Evolutionary conservation across 2,113 vertebrate genomes (phyloP).

Genomic region (Hiodon tergisus): DNA sequence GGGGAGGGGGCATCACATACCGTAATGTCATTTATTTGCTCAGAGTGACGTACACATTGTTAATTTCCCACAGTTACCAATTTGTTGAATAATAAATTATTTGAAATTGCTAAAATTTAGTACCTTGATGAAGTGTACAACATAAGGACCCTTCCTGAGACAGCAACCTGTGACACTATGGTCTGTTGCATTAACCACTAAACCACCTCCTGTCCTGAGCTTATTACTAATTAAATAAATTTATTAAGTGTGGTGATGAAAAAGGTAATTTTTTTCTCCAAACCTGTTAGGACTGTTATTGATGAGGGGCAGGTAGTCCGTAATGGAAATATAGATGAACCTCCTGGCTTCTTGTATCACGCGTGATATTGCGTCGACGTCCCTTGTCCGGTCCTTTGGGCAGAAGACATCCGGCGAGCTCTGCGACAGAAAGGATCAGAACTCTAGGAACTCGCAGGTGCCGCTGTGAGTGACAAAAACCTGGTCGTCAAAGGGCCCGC

Average conservation of each 20-base stretch:
- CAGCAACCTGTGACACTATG: too few relatives aligned
- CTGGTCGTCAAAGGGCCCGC: too few relatives aligned
- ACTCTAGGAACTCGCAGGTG: neutral
- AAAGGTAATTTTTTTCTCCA: constrained; percentile 37
- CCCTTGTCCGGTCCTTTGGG: constrained; percentile 80
- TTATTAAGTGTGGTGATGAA: neutral
- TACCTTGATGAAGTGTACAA: too few relatives aligned
- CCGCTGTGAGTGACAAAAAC: neutral
- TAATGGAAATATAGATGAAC: constrained; percentile 87
- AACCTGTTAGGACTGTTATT: constrained; percentile 68
- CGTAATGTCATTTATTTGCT: neutral
- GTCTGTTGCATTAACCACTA: too few relatives aligned
- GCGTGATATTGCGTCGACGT: constrained; percentile 86
- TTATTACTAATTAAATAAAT: too few relatives aligned
- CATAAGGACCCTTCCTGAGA: too few relatives aligned
- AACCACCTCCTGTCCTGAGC: too few relatives aligned
- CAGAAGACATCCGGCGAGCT: constrained; percentile 85
- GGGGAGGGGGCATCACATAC: neutral
- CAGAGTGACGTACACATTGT: too few relatives aligned
- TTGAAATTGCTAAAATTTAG: too few relatives aligned
- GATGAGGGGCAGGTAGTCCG: constrained; percentile 81
- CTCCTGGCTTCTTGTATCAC: constrained; percentile 79
- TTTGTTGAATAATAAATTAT: too few relatives aligned
- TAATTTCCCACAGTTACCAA: too few relatives aligned
- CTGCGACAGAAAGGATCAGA: constrained; percentile 47